Conservation (phyloP, 2,888 invertebrate species). For the Diarsia rubi region DNA sequence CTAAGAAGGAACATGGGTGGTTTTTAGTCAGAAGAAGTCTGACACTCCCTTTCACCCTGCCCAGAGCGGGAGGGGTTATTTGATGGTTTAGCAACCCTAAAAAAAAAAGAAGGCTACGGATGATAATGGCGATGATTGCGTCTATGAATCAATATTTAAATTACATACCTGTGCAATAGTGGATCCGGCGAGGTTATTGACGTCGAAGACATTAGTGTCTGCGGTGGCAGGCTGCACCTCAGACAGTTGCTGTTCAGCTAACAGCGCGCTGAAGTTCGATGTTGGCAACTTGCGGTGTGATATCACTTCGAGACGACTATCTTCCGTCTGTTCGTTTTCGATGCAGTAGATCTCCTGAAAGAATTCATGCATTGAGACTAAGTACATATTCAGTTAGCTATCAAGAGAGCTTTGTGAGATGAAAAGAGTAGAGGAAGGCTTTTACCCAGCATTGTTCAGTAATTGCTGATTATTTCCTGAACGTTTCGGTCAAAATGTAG, state of each 20-base stretch:
- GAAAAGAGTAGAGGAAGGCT: not conserved
- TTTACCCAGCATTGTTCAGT: not conserved
- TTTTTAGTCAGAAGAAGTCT: no score
- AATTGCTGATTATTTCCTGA: not conserved
- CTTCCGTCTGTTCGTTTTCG: slow-evolving; percentile 77
- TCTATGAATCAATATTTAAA: not conserved
- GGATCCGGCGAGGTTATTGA: slow-evolving; percentile 67
- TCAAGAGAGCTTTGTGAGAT: not conserved
- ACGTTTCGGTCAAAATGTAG: not conserved
- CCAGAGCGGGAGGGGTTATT: no score
- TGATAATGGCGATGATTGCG: not conserved
- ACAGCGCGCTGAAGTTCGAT: slow-evolving; percentile 82
- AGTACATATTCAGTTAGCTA: not conserved
- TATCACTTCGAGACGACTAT: slow-evolving; percentile 78
- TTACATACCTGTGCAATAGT: slow-evolving; percentile 79
- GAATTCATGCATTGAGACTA: not conserved
- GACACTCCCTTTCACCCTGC: no score
- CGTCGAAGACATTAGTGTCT: slow-evolving; percentile 60
- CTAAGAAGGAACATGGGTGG: no score
- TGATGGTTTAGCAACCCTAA: no score
- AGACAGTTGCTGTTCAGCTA: slow-evolving; percentile 81
- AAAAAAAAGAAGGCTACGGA: not conserved
- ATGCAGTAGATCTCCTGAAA: slow-evolving; percentile 86
- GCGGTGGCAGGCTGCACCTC: slow-evolving; percentile 71
- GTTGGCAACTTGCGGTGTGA: slow-evolving; percentile 78